A percentile compares a stretch with the other conserved stretches of the same genome.
phyloP scores from a whole-genome alignment of 1,140 invertebrate species.

The Myzus persicae region DNA sequence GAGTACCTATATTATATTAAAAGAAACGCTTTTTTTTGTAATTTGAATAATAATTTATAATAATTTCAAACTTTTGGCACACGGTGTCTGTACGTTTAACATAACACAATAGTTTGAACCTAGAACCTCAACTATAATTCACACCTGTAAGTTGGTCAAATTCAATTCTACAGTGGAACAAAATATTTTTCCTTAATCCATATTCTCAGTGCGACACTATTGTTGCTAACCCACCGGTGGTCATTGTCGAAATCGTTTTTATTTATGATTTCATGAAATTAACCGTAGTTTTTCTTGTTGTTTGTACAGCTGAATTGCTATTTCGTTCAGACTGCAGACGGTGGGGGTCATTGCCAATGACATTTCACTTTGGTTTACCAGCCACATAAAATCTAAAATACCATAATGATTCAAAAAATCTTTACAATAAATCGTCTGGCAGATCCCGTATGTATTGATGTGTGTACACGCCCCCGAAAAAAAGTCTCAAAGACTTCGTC shows the following conservation, averaged over 20 bases:
- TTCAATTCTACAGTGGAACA: background rate
- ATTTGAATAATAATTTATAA: background rate
- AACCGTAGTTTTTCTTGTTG: background rate
- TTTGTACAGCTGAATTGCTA: conserved; percentile 37
- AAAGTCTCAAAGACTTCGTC: conserved; percentile 10
- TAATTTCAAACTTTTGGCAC: background rate
- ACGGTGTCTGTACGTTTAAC: background rate
- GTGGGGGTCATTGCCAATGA: background rate
- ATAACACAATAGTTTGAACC: background rate
- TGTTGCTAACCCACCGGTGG: background rate
- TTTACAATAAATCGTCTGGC: conserved; percentile 21
- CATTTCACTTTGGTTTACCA: conserved; percentile 17
- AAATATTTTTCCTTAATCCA: background rate
- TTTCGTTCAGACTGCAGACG: background rate
- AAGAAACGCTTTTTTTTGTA: background rate
- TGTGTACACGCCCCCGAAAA: background rate
- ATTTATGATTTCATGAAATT: conserved; percentile 12
- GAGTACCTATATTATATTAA: background rate
- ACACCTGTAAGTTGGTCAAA: background rate
- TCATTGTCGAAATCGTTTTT: conserved; percentile 33
- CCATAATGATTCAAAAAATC: background rate
- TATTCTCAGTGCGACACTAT: background rate
- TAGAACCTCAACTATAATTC: background rate
- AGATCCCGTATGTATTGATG: background rate
- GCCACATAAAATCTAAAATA: background rate